Base-by-base conservation (phyloP, 2,888 invertebrate genomes). In the Mesorhabditis sp. region DNA sequence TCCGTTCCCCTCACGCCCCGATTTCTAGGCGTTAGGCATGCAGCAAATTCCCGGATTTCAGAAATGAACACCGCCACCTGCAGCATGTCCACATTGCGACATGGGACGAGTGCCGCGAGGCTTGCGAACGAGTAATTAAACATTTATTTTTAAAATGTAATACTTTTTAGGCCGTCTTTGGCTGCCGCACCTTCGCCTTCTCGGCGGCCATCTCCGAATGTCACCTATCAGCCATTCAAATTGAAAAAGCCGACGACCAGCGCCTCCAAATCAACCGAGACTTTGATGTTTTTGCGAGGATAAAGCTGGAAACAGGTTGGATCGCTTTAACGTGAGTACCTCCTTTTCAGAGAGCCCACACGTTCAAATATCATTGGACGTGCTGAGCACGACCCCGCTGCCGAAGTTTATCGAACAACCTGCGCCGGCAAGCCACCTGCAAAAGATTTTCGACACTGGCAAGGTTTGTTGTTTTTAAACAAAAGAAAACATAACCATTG, bases 81-180 rank as follows among this genome's bases (percentile, higher is more conserved):
- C 77, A 78, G 65, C 77, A 78, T 67, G 72, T 76, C n/a, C 70
- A 71, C 62, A 74, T 76, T n/a, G 65, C 65, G 1, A 50, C 58
- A 1, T 50, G 58, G 58, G 58, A 50, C 58, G 58, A 50, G n/a
- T 50, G 58, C 58, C 7, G n/a, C 2, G 10, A 50, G n/a, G 58
- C 58, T 2, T 50, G 58, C n/a, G 10, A 50, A 50, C 58, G 58
- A n/a, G 58, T 50, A 28, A 28, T 28, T 28, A 28, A 28, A 1
- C 28, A 28, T 28, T 1, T 28, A 1, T 28, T 28, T 28, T 28
- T 28, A 28, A 28, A 28, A 28, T 28, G 1, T 1, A 28, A 1
- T 28, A 79, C 76, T 45, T 66, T 62, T 42, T 65, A 66, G 45
- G 63, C 74, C 4, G 61, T 62, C 4, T 73, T 76, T n/a, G 45